These are phyloP conservation scores for Cephalotes varians DNA, from an alignment of 2,888 invertebrate species.

Conservation along the genomic window DNA sequence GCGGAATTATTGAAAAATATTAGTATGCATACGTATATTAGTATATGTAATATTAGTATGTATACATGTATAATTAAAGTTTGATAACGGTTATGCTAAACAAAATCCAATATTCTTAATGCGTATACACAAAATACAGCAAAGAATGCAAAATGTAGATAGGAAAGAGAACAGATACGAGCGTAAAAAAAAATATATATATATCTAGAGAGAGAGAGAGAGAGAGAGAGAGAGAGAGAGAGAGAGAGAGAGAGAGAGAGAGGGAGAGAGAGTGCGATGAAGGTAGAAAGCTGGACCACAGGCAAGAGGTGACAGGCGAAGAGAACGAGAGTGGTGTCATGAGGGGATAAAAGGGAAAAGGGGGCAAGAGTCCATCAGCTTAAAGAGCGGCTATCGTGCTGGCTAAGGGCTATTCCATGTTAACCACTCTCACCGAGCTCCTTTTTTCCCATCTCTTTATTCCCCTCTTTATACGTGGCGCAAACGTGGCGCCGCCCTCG, in stretches of 20 bases:
- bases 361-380: slow-evolving; percentile 83
- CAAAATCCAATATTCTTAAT: not conserved
- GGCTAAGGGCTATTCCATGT: slow-evolving; percentile 86
- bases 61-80: not conserved
- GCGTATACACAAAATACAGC: not conserved
- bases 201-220: slow-evolving; percentile 4
- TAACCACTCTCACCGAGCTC: slow-evolving; percentile 82
- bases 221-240: slow-evolving; percentile 17
- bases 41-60: not conserved
- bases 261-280: slow-evolving; percentile 29
- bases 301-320: slow-evolving; percentile 41
- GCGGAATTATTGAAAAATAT: not conserved
- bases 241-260: slow-evolving; percentile 10
- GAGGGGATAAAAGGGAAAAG: slow-evolving; percentile 64
- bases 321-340: slow-evolving; percentile 34
- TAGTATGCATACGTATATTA: not conserved
- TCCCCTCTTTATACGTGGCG: slow-evolving; percentile 79
- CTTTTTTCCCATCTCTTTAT: slow-evolving; percentile 78
- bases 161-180: not conserved
- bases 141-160: not conserved
- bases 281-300: slow-evolving; percentile 45
- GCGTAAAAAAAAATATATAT: too few relatives aligned
- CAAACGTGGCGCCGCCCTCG: slow-evolving; percentile 85
- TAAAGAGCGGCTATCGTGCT: slow-evolving; percentile 84
- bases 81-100: not conserved